Evolutionary conservation across 2,797 vertebrate genomes (phyloP).

Genomic region (Diceros bicornis): DNA sequence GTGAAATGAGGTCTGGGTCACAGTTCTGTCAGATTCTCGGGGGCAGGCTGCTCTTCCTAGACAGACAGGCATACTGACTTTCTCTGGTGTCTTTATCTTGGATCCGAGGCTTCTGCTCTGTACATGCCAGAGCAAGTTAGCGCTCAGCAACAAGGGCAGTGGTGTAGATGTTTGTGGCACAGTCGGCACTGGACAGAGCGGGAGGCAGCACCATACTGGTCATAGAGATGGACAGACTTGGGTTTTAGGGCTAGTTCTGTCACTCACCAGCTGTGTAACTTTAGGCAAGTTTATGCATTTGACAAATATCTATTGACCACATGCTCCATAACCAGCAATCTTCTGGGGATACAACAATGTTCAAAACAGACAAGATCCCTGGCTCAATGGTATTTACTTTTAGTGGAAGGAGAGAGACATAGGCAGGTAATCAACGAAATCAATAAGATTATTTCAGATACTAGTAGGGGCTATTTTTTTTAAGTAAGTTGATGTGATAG

Average conservation of each 20-base stretch:
- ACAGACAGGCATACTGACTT: neutral
- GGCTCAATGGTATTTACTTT: neutral
- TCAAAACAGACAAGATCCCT: neutral
- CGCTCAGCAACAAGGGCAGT: neutral
- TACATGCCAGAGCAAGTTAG: neutral
- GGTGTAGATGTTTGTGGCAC: neutral
- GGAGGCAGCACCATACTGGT: rapidly evolving
- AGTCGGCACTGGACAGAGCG: neutral
- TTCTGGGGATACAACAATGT: neutral
- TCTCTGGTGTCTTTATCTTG: neutral
- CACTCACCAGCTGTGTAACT: neutral
- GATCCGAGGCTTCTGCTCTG: neutral
- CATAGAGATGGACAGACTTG: neutral
- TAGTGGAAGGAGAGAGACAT: neutral
- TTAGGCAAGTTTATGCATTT: neutral
- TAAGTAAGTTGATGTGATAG: rapidly evolving
- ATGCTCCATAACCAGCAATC: neutral
- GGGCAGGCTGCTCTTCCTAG: neutral
- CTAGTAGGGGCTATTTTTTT: too few relatives aligned
- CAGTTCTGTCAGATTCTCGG: neutral
- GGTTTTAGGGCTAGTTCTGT: neutral
- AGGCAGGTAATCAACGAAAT: neutral
- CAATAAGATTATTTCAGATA: neutral
- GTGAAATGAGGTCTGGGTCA: neutral
- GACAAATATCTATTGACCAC: neutral